These are phyloP conservation scores for Tragelaphus strepsiceros DNA, from an alignment of 2,113 vertebrate genomes.

Conservation along the genomic window DNA sequence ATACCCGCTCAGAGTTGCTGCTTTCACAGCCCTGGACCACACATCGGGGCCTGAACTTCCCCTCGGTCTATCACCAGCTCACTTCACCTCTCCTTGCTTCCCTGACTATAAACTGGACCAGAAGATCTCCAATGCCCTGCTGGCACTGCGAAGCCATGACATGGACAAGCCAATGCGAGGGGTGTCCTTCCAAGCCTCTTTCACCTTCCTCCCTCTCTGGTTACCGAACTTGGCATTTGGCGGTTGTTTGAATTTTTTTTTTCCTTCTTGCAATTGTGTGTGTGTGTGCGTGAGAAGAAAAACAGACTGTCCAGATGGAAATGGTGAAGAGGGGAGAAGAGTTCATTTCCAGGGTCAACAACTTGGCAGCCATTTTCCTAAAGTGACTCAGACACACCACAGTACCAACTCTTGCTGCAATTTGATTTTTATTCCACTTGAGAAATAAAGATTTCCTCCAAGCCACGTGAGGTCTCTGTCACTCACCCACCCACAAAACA, in stretches of 20 bases:
- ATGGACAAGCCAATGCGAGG: neutral
- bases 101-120: neutral
- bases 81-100: neutral
- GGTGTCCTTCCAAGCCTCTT: neutral
- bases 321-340: neutral
- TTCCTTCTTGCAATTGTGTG: neutral
- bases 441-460: slow-evolving; percentile 64
- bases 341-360: slow-evolving; percentile 24
- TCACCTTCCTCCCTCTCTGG: neutral
- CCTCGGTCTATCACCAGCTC: neutral
- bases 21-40: neutral
- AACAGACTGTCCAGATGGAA: slow-evolving; percentile 49
- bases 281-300: neutral
- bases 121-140: neutral
- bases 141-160: neutral
- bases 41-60: neutral
- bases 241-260: slow-evolving; percentile 30
- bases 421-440: slow-evolving; percentile 69
- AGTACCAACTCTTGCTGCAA: slow-evolving; percentile 40
- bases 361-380: slow-evolving; percentile 36
- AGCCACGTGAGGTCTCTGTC: slow-evolving; percentile 53
- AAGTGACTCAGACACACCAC: slow-evolving; percentile 69
- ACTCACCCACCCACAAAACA: slow-evolving; percentile 5
- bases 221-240: neutral
- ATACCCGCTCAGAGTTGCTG: neutral